Conservation (phyloP, 2,888 invertebrate species). For the Amorpha juglandis region DNA sequence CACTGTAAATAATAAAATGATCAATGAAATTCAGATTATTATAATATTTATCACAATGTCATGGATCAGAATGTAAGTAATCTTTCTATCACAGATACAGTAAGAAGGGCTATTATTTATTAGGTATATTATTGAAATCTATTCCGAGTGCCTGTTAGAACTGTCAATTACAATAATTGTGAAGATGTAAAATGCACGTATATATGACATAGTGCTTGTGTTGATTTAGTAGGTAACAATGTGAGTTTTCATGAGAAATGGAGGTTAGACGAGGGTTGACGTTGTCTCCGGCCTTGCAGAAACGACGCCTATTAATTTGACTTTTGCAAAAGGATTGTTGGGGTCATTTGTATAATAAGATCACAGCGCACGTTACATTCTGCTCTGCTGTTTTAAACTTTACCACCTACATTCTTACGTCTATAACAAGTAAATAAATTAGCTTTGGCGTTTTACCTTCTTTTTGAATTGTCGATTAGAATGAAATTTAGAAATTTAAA, state of each 20-base stretch:
- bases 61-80: no score
- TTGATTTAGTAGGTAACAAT: slow-evolving; percentile 10
- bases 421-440: no score
- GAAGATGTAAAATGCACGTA: slow-evolving; percentile 11
- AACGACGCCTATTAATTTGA: slow-evolving; percentile 31
- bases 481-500: not conserved
- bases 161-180: slow-evolving; percentile 21
- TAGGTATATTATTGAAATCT: no score
- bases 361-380: not conserved
- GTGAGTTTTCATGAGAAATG: slow-evolving; percentile 25
- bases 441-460: no score
- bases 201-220: not conserved
- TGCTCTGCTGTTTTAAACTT: not conserved
- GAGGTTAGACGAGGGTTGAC: slow-evolving; percentile 42
- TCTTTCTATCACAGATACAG: no score
- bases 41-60: not conserved
- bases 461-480: not conserved
- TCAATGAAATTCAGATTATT: not conserved
- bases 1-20: not conserved
- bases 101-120: no score
- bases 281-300: slow-evolving; percentile 36
- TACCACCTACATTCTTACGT: no score
- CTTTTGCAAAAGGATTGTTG: not conserved
- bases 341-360: slow-evolving; percentile 8
- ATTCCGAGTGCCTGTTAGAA: not conserved